Conservation (phyloP, 2,797 vertebrate species). For the Ambastaia sidthimunki region DNA sequence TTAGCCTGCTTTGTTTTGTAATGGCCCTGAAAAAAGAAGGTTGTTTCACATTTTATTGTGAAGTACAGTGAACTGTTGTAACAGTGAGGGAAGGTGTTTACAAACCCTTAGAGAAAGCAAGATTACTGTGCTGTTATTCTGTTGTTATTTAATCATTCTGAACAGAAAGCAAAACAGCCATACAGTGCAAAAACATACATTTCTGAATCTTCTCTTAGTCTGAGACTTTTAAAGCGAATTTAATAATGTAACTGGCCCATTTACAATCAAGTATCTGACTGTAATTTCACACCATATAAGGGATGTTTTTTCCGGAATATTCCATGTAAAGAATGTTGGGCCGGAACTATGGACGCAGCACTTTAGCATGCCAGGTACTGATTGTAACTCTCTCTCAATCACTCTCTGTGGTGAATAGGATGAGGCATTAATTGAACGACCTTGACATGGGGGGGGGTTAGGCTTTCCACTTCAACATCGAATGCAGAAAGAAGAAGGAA, state of each 20-base stretch:
- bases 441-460: slow-evolving; percentile 70
- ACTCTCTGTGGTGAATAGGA: slow-evolving; percentile 69
- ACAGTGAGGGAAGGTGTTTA: background rate
- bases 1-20: background rate
- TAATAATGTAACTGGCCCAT: background rate
- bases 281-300: slow-evolving; percentile 28
- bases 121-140: background rate
- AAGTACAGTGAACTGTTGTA: background rate
- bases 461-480: slow-evolving; percentile 64
- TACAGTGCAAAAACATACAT: background rate
- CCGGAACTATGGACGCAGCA: slow-evolving; percentile 70
- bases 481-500: slow-evolving; percentile 60
- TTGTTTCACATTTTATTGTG: background rate
- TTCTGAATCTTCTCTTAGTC: background rate
- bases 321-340: slow-evolving; percentile 25
- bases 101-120: background rate
- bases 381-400: slow-evolving; percentile 63
- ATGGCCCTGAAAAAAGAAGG: background rate
- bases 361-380: slow-evolving; percentile 70
- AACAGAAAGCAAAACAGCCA: background rate
- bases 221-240: background rate
- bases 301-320: slow-evolving; percentile 13
- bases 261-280: slow-evolving; percentile 2
- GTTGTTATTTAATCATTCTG: background rate
- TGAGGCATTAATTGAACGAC: slow-evolving; percentile 73